Evolutionary conservation across 2,113 vertebrate genomes (phyloP).

Genomic region (Melanotaenia duboulayi): DNA sequence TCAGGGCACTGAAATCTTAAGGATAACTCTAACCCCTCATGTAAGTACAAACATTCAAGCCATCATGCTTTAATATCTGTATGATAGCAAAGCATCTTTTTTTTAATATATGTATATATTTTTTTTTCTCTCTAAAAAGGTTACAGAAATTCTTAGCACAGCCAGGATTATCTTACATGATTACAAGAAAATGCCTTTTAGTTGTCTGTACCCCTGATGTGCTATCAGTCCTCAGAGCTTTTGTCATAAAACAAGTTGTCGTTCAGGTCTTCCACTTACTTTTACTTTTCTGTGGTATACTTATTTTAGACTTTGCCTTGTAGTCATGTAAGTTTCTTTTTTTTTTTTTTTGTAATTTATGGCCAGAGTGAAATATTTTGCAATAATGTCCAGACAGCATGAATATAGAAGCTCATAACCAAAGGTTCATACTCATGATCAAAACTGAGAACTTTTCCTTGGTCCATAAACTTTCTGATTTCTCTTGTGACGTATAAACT

Average conservation of each 20-base stretch:
- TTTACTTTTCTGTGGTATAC: slow-evolving; percentile 36
- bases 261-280: slow-evolving; percentile 54
- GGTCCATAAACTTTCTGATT: slow-evolving; percentile 44
- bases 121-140: slow-evolving; percentile 57
- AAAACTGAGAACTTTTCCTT: slow-evolving; percentile 35
- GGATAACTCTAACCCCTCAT: slow-evolving; percentile 58
- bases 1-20: slow-evolving; percentile 62
- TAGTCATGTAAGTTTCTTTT: slow-evolving; percentile 23
- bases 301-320: slow-evolving; percentile 43
- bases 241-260: slow-evolving; percentile 61
- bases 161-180: slow-evolving; percentile 59
- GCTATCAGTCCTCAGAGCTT: slow-evolving; percentile 73
- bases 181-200: slow-evolving; percentile 76
- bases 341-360: slow-evolving; percentile 37
- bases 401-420: slow-evolving; percentile 75
- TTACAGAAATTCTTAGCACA: slow-evolving; percentile 66
- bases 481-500: slow-evolving; percentile 42
- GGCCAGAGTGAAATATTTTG: slow-evolving; percentile 42
- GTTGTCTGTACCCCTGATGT: slow-evolving; percentile 67
- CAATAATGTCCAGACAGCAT: slow-evolving; percentile 55
- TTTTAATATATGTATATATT: slow-evolving; percentile 68
- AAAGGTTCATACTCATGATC: slow-evolving; percentile 72
- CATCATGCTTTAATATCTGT: slow-evolving; percentile 88
- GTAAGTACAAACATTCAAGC: slow-evolving; percentile 83
- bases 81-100: slow-evolving; percentile 83